Conservation (phyloP, 2,888 invertebrate genomes). For the Eupithecia centaureata region DNA sequence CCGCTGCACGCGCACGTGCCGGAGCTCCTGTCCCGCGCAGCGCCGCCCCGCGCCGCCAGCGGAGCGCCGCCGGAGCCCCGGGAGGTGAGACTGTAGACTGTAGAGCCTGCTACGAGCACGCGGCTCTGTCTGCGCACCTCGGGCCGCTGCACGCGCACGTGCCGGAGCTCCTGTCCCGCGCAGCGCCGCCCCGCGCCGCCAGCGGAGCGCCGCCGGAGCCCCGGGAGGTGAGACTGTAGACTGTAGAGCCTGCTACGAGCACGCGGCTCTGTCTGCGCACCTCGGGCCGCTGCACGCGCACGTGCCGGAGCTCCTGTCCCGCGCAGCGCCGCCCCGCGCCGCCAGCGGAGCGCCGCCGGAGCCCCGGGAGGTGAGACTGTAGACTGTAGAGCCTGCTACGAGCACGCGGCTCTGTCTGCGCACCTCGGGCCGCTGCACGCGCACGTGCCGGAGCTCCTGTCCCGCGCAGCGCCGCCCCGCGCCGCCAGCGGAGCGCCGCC, state of each 20-base stretch:
- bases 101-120: conserved; percentile 72
- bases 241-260: conserved; percentile 73
- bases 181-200: conserved; percentile 82
- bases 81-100: too few species aligned
- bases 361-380: too few species aligned
- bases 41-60: conserved; percentile 86
- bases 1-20: conserved; percentile 86
- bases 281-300: conserved; percentile 85
- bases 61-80: conserved; percentile 87
- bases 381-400: conserved; percentile 72
- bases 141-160: conserved; percentile 85
- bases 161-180: conserved; percentile 77
- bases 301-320: conserved; percentile 81
- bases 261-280: conserved; percentile 89
- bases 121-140: conserved; percentile 90
- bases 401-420: conserved; percentile 86
- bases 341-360: conserved; percentile 88
- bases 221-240: too few species aligned
- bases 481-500: conserved; percentile 89
- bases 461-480: conserved; percentile 80
- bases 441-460: conserved; percentile 84
- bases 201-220: conserved; percentile 88
- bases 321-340: conserved; percentile 80
- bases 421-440: conserved; percentile 86
- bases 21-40: conserved; percentile 73